phyloP scores from a whole-genome alignment of 2,797 vertebrate species.

The Gorsachius magnificus region DNA sequence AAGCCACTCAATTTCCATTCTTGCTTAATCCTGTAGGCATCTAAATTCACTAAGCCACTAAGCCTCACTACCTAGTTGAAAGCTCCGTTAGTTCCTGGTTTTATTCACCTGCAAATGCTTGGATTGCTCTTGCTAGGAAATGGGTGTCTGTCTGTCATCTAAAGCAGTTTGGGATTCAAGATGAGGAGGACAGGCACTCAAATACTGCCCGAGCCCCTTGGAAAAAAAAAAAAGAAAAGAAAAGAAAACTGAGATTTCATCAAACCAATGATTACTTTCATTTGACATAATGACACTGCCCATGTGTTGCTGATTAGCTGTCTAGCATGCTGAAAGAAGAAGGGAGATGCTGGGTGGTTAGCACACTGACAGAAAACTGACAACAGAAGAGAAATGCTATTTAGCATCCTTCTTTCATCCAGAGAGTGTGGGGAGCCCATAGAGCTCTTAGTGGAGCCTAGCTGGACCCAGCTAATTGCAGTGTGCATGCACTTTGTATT shows the following conservation, averaged over 20 bases:
- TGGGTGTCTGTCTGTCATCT: background rate
- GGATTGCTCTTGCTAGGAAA: background rate
- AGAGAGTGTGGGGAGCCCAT: background rate
- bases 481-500: background rate
- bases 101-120: background rate
- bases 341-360: background rate
- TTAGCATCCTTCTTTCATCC: background rate
- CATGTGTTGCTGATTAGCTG: slow-evolving; percentile 3
- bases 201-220: background rate
- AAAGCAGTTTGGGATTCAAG: background rate
- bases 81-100: background rate
- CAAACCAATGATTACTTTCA: background rate
- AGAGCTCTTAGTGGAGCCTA: background rate
- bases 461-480: background rate
- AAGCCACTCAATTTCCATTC: background rate
- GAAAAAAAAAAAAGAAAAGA: too few species aligned
- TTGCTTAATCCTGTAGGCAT: background rate
- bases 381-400: background rate
- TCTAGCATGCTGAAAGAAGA: background rate
- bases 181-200: background rate
- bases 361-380: slow-evolving; percentile 27
- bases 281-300: slow-evolving; percentile 5
- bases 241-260: background rate
- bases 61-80: background rate
- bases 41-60: background rate